These are phyloP conservation scores for Eurystomus glaucurus DNA, from an alignment of 2,797 vertebrate species.

Conservation along the genomic window DNA sequence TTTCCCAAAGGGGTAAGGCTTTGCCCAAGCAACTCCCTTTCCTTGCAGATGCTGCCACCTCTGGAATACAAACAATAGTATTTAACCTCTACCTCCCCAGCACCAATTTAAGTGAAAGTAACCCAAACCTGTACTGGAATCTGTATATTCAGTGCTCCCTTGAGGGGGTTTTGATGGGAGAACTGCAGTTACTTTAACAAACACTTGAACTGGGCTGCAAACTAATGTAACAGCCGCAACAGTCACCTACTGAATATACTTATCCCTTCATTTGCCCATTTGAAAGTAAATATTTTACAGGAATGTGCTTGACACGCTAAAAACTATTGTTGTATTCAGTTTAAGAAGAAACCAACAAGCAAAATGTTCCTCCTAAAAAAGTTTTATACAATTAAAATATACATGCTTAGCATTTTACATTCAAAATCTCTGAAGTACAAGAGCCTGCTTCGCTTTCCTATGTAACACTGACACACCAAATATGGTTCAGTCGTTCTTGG, in stretches of 20 bases:
- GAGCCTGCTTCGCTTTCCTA: constrained; percentile 35
- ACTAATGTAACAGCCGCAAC: background rate
- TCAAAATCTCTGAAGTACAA: constrained; percentile 27
- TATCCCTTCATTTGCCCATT: background rate
- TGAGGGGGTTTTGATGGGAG: background rate
- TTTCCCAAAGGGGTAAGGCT: background rate
- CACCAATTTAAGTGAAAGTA: background rate
- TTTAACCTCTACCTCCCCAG: background rate
- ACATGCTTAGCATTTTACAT: constrained; percentile 67
- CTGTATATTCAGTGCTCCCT: accelerated
- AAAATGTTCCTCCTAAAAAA: constrained; percentile 11
- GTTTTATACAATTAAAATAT: constrained; percentile 78
- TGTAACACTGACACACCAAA: constrained; percentile 31
- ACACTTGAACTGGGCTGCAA: background rate
- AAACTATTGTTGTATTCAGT: background rate
- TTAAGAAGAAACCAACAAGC: constrained; percentile 32
- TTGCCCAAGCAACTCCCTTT: background rate
- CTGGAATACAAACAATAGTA: background rate
- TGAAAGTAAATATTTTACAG: background rate
- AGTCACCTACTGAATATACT: background rate
- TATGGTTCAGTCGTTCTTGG: background rate
- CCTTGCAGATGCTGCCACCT: background rate
- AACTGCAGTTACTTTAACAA: background rate
- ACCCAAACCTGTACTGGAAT: background rate
- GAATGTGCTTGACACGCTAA: background rate